phyloP scores from a whole-genome alignment of 2,113 vertebrate genomes.

The Turnix velox region DNA sequence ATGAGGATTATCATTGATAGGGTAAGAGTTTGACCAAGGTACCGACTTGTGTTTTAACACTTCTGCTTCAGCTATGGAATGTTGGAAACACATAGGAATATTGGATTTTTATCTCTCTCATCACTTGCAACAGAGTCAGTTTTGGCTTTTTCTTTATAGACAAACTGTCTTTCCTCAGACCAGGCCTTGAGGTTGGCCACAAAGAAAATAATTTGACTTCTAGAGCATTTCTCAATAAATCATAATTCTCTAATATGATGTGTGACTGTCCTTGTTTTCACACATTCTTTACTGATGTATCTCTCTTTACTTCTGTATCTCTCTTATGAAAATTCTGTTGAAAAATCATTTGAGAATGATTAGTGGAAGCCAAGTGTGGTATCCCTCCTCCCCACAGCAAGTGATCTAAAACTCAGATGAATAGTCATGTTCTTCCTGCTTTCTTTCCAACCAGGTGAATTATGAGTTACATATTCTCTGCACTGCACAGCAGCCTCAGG shows the following conservation, averaged over 20 bases:
- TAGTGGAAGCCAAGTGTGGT: not conserved
- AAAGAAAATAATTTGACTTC: not conserved
- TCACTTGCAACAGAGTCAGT: not conserved
- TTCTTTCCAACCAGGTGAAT: not conserved
- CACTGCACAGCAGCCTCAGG: not conserved
- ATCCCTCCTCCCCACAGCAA: not conserved
- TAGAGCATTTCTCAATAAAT: not conserved
- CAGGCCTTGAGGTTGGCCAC: not conserved
- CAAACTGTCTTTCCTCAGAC: not conserved
- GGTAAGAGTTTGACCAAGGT: not conserved
- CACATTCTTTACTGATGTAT: not conserved
- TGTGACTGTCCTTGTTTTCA: not conserved
- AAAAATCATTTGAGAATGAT: not conserved
- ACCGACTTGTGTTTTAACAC: not conserved
- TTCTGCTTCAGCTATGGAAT: not conserved
- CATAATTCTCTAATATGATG: not conserved
- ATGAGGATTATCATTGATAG: not conserved
- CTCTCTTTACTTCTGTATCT: not conserved
- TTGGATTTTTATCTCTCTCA: not conserved
- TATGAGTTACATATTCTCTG: not conserved
- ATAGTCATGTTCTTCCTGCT: not conserved
- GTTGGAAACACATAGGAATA: not conserved
- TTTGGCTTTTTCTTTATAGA: not conserved
- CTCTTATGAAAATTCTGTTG: not conserved
- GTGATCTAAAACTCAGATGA: not conserved